Evolutionary conservation across 2,113 vertebrate species (phyloP).

Genomic region (Himantopus leucocephalus): DNA sequence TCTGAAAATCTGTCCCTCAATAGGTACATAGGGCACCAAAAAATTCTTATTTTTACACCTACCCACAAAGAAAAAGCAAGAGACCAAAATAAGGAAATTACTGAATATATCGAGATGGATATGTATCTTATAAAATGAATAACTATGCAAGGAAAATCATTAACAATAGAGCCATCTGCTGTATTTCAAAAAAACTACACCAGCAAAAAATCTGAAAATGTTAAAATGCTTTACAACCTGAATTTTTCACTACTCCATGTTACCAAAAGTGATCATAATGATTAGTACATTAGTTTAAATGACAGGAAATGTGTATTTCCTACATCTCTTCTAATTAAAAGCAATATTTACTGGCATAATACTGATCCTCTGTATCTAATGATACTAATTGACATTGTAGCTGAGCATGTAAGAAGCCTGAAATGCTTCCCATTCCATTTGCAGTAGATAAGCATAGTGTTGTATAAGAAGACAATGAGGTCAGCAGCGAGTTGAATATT

Average conservation of each 20-base stretch:
- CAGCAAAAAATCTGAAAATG: constrained; percentile 7
- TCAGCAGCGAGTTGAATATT: not conserved
- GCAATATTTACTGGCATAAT: not conserved
- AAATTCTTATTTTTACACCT: not conserved
- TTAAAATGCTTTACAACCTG: not conserved
- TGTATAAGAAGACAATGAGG: not conserved
- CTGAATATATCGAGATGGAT: not conserved
- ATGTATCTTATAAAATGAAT: not conserved
- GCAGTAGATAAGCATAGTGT: not conserved
- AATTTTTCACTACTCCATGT: not conserved
- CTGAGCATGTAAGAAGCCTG: not conserved
- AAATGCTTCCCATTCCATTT: not conserved
- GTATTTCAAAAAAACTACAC: constrained; percentile 65
- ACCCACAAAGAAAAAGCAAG: not conserved
- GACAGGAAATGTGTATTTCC: not conserved
- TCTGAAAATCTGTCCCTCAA: not conserved
- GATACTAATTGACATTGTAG: not conserved
- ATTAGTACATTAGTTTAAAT: not conserved
- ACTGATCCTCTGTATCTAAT: not conserved
- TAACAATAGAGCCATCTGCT: constrained; percentile 80
- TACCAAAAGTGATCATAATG: not conserved
- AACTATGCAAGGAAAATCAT: constrained; percentile 48
- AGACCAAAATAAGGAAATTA: constrained; percentile 3
- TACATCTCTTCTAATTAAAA: constrained; percentile 14
- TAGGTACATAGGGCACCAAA: not conserved